phyloP scores from a whole-genome alignment of 2,888 invertebrate species.

The Drepana falcataria region DNA sequence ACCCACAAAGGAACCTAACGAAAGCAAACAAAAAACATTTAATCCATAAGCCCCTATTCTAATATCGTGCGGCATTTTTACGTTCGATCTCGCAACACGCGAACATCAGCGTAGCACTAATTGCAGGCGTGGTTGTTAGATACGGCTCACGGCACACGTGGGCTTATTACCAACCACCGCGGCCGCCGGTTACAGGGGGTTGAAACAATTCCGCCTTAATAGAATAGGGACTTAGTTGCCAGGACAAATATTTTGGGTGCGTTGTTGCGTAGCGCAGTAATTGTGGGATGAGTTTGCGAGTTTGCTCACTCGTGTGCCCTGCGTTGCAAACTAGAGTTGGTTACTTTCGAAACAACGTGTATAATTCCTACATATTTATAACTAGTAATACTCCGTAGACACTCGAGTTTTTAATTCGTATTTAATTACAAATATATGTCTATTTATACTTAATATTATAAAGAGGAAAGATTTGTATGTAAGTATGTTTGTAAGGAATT shows the following conservation, averaged over 20 bases:
- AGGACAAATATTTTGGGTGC: constrained; percentile 29
- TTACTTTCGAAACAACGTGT: neutral
- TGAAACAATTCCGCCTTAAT: constrained; percentile 25
- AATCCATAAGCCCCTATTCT: constrained; percentile 17
- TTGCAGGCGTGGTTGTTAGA: constrained; percentile 43
- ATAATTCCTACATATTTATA: too few species aligned
- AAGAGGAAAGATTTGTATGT: too few species aligned
- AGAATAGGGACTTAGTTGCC: constrained; percentile 25
- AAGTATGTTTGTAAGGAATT: too few species aligned
- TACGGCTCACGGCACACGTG: constrained; percentile 39
- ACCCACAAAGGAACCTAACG: too few species aligned
- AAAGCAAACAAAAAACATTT: too few species aligned
- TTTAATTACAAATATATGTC: too few species aligned
- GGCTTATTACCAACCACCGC: constrained; percentile 25
- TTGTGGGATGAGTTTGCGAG: constrained; percentile 24
- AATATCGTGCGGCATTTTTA: constrained; percentile 59
- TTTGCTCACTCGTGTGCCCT: constrained; percentile 15
- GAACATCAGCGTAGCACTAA: constrained; percentile 52
- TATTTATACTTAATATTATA: too few species aligned
- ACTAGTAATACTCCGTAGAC: too few species aligned
- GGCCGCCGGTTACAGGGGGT: constrained; percentile 4
- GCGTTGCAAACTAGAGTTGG: neutral
- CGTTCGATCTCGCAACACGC: constrained; percentile 57
- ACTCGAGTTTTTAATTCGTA: too few species aligned
- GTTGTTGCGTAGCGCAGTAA: constrained; percentile 31